Evolutionary conservation across 2,797 vertebrate species (phyloP).

Genomic region (Neosilurus hyrtlii): DNA sequence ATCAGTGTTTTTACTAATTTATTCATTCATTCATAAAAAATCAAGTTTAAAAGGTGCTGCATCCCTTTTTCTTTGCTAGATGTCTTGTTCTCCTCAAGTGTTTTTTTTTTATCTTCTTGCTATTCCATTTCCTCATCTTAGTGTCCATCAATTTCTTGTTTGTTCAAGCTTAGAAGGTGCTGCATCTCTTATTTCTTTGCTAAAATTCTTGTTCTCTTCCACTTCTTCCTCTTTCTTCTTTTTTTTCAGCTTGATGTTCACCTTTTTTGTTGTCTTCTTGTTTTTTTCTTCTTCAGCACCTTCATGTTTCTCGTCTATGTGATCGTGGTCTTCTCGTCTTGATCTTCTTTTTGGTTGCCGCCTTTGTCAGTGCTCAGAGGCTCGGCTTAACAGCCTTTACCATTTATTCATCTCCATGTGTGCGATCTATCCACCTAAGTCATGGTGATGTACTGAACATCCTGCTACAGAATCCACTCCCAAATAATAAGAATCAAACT

Average conservation of each 20-base stretch:
- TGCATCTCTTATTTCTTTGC: neutral
- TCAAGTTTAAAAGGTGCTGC: too few relatives aligned
- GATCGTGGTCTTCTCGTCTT: too few relatives aligned
- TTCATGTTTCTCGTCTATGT: too few relatives aligned
- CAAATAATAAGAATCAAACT: too few relatives aligned
- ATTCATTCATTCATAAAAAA: slow-evolving; percentile 13
- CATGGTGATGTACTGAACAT: neutral
- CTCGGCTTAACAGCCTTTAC: neutral
- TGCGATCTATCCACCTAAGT: neutral
- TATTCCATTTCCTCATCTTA: too few relatives aligned
- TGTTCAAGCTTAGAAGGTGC: neutral
- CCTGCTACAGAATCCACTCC: neutral
- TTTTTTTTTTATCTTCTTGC: too few relatives aligned
- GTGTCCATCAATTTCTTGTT: too few relatives aligned
- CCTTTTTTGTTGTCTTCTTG: neutral
- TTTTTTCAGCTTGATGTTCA: too few relatives aligned
- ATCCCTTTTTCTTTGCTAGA: too few relatives aligned
- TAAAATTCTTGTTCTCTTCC: neutral
- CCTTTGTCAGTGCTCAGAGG: neutral
- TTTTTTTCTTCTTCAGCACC: neutral
- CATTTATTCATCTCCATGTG: neutral
- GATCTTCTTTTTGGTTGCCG: too few relatives aligned
- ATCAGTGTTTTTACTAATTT: neutral
- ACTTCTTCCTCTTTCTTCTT: neutral
- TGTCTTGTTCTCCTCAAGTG: too few relatives aligned